Evolutionary conservation across 37 sponge, comb jelly and placozoan genomes (phyloP).

Genomic region (Eunapius fragilis): DNA sequence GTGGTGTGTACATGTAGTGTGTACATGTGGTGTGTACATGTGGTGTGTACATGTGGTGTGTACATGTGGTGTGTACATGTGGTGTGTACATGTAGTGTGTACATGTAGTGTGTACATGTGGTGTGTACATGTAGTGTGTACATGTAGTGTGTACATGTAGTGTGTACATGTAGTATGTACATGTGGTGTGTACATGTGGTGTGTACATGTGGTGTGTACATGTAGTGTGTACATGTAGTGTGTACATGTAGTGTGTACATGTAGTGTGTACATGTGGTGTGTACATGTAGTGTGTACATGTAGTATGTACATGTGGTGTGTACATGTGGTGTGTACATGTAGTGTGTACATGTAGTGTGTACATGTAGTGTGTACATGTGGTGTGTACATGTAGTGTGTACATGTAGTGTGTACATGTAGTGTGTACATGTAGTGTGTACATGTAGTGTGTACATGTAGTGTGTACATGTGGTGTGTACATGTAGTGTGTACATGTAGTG

Average conservation of each 20-base stretch:
- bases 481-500: not conserved
- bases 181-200: not conserved
- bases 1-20: too few species aligned
- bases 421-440: not conserved
- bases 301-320: not conserved
- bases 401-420: not conserved
- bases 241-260: not conserved
- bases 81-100: too few species aligned
- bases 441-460: not conserved
- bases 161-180: not conserved
- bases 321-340: not conserved
- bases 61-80: too few species aligned
- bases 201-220: not conserved
- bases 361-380: not conserved
- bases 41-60: not conserved
- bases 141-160: not conserved
- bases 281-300: too few species aligned
- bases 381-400: too few species aligned
- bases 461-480: not conserved
- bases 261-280: not conserved
- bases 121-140: not conserved
- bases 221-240: not conserved
- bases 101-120: conserved; percentile 1
- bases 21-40: too few species aligned
- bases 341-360: not conserved